Evolutionary conservation across 2,888 invertebrate species (phyloP).

Genomic region (Noctua janthina): DNA sequence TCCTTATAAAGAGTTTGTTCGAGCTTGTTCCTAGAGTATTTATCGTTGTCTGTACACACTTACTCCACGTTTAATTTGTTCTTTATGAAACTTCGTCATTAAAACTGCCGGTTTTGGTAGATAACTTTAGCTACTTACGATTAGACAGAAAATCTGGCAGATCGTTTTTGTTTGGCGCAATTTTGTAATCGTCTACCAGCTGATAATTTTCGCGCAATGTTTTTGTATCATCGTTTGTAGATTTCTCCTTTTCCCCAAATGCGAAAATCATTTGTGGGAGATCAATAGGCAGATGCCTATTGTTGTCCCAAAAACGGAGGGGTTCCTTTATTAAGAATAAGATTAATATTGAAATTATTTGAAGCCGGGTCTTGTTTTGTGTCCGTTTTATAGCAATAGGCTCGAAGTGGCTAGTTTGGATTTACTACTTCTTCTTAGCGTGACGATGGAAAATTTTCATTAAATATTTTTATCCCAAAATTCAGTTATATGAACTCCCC

Average conservation of each 20-base stretch:
- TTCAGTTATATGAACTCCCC: too few relatives aligned
- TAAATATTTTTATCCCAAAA: too few relatives aligned
- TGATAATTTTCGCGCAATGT: neutral
- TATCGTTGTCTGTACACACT: neutral
- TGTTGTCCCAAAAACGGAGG: neutral
- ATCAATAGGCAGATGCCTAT: neutral
- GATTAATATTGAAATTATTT: neutral
- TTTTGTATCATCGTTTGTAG: neutral
- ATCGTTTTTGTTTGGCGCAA: neutral
- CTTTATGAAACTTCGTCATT: conserved; percentile 19
- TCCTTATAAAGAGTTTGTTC: conserved; percentile 46
- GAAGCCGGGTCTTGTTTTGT: neutral
- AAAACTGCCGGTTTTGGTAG: neutral
- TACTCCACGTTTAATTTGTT: conserved; percentile 34
- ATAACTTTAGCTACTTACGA: neutral
- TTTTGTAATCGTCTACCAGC: neutral
- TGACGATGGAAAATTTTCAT: too few relatives aligned
- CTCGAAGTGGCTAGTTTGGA: neutral
- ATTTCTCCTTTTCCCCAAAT: neutral
- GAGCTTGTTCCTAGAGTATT: conserved; percentile 32
- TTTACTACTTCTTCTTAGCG: neutral
- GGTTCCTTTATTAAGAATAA: neutral
- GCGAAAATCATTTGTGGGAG: neutral
- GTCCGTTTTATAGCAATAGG: neutral
- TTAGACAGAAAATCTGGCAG: neutral